These are phyloP conservation scores for Mastomys coucha DNA, from an alignment of 2,113 vertebrate species.

Conservation along the genomic window DNA sequence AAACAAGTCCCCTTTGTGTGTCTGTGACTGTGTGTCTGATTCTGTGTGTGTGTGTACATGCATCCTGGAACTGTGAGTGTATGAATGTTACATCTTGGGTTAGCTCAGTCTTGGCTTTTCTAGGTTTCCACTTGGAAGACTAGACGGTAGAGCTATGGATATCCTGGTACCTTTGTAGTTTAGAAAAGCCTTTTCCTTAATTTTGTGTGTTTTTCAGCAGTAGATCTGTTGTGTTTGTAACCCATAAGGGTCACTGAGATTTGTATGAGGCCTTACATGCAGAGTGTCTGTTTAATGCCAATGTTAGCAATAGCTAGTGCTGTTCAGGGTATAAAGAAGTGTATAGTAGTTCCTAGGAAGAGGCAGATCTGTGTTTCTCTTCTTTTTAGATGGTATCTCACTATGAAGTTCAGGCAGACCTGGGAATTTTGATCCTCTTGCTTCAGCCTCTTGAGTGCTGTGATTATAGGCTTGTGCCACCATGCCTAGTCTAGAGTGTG, in stretches of 20 bases:
- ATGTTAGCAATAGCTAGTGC: not conserved
- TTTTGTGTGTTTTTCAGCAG: not conserved
- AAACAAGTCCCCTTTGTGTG: not conserved
- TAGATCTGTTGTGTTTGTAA: not conserved
- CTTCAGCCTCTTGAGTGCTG: not conserved
- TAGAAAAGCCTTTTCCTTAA: not conserved
- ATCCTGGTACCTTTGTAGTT: not conserved
- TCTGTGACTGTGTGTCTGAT: not conserved
- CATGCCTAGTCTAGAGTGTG: not conserved
- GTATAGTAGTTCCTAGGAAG: not conserved
- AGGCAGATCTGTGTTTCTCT: not conserved
- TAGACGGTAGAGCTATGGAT: not conserved
- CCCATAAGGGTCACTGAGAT: not conserved
- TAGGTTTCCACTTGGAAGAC: not conserved
- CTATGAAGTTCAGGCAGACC: not conserved
- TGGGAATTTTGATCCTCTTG: not conserved
- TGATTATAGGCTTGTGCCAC: not conserved
- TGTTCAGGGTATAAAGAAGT: not conserved
- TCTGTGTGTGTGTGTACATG: not conserved
- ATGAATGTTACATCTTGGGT: not conserved
- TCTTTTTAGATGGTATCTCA: not conserved
- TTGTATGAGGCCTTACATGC: not conserved
- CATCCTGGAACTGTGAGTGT: not conserved
- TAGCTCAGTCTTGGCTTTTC: not conserved
- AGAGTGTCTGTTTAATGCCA: not conserved